Conservation (phyloP, 1,140 invertebrate genomes). For the Telenomus remus region DNA sequence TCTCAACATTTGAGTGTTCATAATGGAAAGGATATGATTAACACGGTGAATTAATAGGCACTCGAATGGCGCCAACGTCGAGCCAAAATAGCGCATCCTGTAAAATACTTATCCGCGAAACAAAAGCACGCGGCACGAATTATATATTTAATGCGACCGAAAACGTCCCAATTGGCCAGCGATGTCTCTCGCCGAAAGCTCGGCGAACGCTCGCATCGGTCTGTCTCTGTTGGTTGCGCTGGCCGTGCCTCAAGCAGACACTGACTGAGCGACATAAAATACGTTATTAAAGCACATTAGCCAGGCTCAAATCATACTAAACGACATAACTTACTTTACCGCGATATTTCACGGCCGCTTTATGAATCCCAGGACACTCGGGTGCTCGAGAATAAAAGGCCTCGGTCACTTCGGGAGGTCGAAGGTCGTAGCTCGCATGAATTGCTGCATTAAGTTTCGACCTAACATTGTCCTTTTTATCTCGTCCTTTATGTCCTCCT, state of each 20-base stretch:
- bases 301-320: slow-evolving; percentile 66
- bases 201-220: slow-evolving; percentile 17
- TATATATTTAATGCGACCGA: slow-evolving; percentile 61
- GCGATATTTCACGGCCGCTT: slow-evolving; percentile 66
- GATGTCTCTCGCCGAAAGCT: slow-evolving; percentile 37
- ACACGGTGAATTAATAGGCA: slow-evolving; percentile 43
- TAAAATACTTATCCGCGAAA: slow-evolving; percentile 57
- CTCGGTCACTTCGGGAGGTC: slow-evolving; percentile 56
- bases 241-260: slow-evolving; percentile 36
- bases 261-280: slow-evolving; percentile 60
- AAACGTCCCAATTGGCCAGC: slow-evolving; percentile 63
- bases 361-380: slow-evolving; percentile 62
- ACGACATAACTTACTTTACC: slow-evolving; percentile 67
- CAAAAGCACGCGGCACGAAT: slow-evolving; percentile 56
- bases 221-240: slow-evolving; percentile 40
- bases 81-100: slow-evolving; percentile 47
- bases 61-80: slow-evolving; percentile 39
- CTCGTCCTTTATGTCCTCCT: slow-evolving; percentile 45
- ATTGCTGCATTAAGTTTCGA: slow-evolving; percentile 57
- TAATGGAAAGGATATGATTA: slow-evolving; percentile 39
- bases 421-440: slow-evolving; percentile 58
- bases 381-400: slow-evolving; percentile 59
- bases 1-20: slow-evolving; percentile 1
- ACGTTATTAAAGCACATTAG: slow-evolving; percentile 67
- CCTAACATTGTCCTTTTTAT: slow-evolving; percentile 57